These are phyloP conservation scores for Stomatorhinus ivindoensis DNA, from an alignment of 2,113 vertebrate species.

Conservation along the genomic window DNA sequence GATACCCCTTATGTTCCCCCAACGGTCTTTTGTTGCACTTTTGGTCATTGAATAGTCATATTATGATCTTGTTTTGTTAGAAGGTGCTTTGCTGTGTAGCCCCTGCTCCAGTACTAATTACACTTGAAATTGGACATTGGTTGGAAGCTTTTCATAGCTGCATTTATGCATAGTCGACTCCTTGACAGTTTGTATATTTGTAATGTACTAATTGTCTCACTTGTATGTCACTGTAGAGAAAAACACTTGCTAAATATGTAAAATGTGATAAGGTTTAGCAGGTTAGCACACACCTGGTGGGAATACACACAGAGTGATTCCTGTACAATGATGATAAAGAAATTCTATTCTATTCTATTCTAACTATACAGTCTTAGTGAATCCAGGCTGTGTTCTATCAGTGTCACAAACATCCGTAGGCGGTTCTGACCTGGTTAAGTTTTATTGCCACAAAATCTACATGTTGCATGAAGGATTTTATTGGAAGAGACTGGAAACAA, in stretches of 20 bases:
- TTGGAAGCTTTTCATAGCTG: neutral
- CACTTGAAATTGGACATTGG: neutral
- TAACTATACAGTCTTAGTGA: slow-evolving; percentile 25
- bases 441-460: slow-evolving; percentile 45
- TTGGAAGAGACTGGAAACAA: slow-evolving; percentile 37
- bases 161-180: neutral
- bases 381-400: slow-evolving; percentile 20
- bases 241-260: neutral
- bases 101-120: neutral
- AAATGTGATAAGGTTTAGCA: too few species aligned
- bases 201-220: neutral
- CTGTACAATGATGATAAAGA: neutral
- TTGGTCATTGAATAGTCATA: neutral
- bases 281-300: neutral
- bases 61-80: neutral
- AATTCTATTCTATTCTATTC: neutral
- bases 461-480: slow-evolving; percentile 31
- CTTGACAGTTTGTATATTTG: neutral
- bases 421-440: slow-evolving; percentile 30
- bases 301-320: neutral
- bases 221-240: neutral
- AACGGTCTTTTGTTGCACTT: neutral
- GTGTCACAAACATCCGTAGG: slow-evolving; percentile 34
- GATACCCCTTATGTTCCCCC: neutral
- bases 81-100: neutral